These are phyloP conservation scores for Charina bottae DNA, from an alignment of 2,113 vertebrate species.

Conservation along the genomic window DNA sequence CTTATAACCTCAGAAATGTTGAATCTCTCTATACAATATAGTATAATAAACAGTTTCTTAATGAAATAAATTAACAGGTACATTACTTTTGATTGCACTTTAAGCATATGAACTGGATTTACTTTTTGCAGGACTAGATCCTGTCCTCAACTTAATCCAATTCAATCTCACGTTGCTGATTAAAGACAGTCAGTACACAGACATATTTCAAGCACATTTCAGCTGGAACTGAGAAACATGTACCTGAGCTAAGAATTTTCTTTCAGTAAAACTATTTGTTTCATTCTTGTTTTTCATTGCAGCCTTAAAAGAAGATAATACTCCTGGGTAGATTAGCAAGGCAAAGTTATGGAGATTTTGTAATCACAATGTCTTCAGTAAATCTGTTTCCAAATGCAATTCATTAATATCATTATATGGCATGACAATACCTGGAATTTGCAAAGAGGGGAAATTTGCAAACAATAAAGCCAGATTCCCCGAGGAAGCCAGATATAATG, in stretches of 20 bases:
- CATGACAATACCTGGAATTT: conserved; percentile 47
- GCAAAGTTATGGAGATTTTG: conserved; percentile 1
- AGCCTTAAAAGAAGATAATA: conserved; percentile 40
- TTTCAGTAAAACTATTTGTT: conserved; percentile 24
- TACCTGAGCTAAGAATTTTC: not conserved
- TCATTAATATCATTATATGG: conserved; percentile 57
- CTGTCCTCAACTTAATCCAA: conserved; percentile 15
- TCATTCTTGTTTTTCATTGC: conserved; percentile 23
- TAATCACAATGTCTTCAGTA: conserved; percentile 44
- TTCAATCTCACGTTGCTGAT: not conserved
- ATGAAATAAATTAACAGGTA: not conserved
- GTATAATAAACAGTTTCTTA: conserved; percentile 11
- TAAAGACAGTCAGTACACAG: not conserved
- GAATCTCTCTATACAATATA: conserved; percentile 26
- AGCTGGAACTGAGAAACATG: not conserved
- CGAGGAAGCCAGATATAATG: conserved; percentile 61
- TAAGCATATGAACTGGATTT: conserved; percentile 30
- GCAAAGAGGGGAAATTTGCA: conserved; percentile 37
- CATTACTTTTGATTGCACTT: conserved; percentile 30
- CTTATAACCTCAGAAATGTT: not conserved
- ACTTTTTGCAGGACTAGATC: conserved; percentile 26
- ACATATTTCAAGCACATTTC: not conserved
- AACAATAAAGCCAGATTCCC: conserved; percentile 52
- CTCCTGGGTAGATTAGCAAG: conserved; percentile 34
- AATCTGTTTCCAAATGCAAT: conserved; percentile 59